Base-by-base conservation (phyloP, 2,113 vertebrate species). In the Passer montanus region DNA sequence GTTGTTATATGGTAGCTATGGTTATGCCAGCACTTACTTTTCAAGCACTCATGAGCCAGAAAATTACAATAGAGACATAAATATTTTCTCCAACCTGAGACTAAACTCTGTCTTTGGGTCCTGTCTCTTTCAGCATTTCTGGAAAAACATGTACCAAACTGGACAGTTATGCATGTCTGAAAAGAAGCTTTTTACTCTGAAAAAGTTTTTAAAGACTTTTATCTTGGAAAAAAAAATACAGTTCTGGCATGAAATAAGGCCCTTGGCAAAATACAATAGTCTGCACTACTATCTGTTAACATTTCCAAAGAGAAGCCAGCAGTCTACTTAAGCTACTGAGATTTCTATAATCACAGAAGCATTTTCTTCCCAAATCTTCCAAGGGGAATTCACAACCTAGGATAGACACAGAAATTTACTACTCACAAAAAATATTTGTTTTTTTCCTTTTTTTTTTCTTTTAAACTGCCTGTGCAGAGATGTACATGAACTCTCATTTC, bases 281-380 rank as follows among this genome's bases (percentile, higher is more conserved):
- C 80, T 89, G 44, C 60, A 56, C 39, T 86, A 56, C 39, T 93
- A 50, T 84, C 78, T 92, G 47, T 59, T 68, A 89, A 52, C 60
- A 82, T 84, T 90, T 75, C 87, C 79, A 86, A 87, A 84, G 60
- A 81, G 89, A 91, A 89, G 89, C 30, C 60, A 89, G 69, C 35
- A 81, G 60, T 60, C 52, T 84, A 94, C 77, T 82, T 44, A 72
- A 94, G 77, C 52, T 60, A 78, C 66, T 60, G 47, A 92, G 56
- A 94, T 75, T 94, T 90, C 79, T 89, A 31, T 47, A 81, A 55
- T 27, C 16, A 1, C 60, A 90, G 46, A 46, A 95, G 69, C 9
- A 77, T 86, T 96, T 92, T 77, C 47, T 64, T 88, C 68, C 37
- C 35, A 77, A 86, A 63, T 52, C 44, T 89, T 95, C 46, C 47